Evolutionary conservation across 2,888 invertebrate species (phyloP), one percentile per base, ranked within the genome.

Genomic region (Cistogaster globosa): DNA sequence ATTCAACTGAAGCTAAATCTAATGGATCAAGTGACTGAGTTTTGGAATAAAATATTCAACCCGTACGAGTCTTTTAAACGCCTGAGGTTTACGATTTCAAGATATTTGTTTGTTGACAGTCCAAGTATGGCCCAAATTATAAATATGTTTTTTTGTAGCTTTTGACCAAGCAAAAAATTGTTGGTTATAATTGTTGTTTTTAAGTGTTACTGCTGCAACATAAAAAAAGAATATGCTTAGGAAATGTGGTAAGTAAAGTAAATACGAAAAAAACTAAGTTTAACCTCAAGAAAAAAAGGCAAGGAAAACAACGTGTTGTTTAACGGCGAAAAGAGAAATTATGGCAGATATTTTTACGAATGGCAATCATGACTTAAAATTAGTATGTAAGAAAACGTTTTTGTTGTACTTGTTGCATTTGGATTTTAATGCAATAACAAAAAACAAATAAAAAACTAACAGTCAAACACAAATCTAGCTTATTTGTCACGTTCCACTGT

Each of bases 401-500:
- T 51, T 65, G 20, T 68, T 71, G 20, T 57, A 51, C 5, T 71
- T 71, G 48, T 38, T 63, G 71, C 38, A 69, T 26, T 58, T 58
- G 18, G 62, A 26, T 75, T 45, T 32, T 62, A 38, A 68, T 65
- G 45, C 62, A 75, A 68, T 74, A 74, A 60, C 65, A 22, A 83
- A 36, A 53, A 55, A 60, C 36, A 26, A 72, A 6, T 12, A 42
- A 42, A 67, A 71, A 69, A 9, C 26, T 18, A 18, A 53, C 51
- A 68, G 18, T 32, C 45, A 76, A 36, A 67, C 36, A 62, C 45
- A 32, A 68, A 26, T 42, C 83, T 83, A 82, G 82, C 86, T 85
- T 86, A 86, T 87, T 87, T 86, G 87, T 87, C 87, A 87, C 87
- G 87, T 87, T 86, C 83, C 84, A 86, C 51, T 85, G 81, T 82